Conservation (phyloP, 2,797 vertebrate genomes). For the Pogonophryne albipinna region DNA sequence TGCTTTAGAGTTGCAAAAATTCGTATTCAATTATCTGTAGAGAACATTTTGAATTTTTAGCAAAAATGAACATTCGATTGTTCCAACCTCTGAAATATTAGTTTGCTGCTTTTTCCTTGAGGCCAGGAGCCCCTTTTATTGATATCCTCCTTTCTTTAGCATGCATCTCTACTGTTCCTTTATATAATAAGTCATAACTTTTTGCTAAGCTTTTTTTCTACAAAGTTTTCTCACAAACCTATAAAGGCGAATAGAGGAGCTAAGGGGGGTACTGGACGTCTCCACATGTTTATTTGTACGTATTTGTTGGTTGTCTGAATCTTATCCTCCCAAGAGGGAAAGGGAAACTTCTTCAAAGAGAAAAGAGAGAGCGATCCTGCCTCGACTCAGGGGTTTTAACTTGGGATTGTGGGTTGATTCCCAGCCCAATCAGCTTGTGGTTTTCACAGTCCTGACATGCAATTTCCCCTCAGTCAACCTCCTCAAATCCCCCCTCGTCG, state of each 20-base stretch:
- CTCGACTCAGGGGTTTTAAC: constrained; percentile 72
- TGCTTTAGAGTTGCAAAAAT: background rate
- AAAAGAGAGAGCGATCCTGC: constrained; percentile 50
- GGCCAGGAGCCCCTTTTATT: background rate
- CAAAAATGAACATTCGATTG: background rate
- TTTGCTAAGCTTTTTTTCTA: constrained; percentile 2
- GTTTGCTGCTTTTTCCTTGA: background rate
- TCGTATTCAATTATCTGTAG: background rate
- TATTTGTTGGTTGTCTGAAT: constrained; percentile 80
- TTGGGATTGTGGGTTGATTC: constrained; percentile 77
- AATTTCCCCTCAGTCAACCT: constrained; percentile 78
- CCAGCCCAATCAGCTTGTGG: constrained; percentile 81
- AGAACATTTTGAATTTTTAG: background rate
- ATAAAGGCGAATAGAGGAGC: constrained; percentile 21
- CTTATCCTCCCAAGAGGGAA: constrained; percentile 68
- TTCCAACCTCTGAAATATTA: background rate
- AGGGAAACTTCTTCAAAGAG: constrained; percentile 74
- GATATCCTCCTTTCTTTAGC: background rate
- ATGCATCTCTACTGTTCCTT: background rate
- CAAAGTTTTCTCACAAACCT: constrained; percentile 43
- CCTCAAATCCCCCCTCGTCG: constrained; percentile 52
- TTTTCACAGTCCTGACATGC: constrained; percentile 79
- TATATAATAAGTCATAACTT: constrained; percentile 10
- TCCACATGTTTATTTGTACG: constrained; percentile 69
- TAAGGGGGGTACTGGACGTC: constrained; percentile 29